Conservation (phyloP, 2,888 invertebrate genomes). For the Laothoe populi region DNA sequence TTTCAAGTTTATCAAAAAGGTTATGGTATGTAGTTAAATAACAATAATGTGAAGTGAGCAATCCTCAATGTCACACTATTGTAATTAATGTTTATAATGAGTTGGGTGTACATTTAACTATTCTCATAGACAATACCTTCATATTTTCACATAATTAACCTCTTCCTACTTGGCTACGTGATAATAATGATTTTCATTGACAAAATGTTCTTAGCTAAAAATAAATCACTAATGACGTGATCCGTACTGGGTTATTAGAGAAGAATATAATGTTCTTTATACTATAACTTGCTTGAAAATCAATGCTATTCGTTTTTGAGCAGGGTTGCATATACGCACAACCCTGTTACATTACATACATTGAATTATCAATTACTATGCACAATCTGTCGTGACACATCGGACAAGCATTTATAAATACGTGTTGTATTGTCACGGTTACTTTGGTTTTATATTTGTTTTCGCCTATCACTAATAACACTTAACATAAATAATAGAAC, state of each 20-base stretch:
- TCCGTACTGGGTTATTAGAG: too few species aligned
- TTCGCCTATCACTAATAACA: conserved; percentile 1
- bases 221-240: too few species aligned
- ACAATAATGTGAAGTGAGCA: conserved; percentile 1
- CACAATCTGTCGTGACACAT: conserved; percentile 15
- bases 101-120: neutral
- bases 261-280: too few species aligned
- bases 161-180: too few species aligned
- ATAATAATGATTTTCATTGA: too few species aligned
- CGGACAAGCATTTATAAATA: conserved; percentile 18
- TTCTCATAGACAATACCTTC: neutral
- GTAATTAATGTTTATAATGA: neutral
- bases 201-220: too few species aligned
- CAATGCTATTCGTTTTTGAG: too few species aligned
- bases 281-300: too few species aligned
- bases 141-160: too few species aligned
- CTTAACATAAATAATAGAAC: neutral
- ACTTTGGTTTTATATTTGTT: conserved; percentile 18
- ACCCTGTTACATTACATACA: neutral
- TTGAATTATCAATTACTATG: conserved; percentile 9
- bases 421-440: conserved; percentile 10
- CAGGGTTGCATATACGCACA: neutral
- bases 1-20: too few species aligned
- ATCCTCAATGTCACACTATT: conserved; percentile 6
- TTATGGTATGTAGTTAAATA: neutral